Evolutionary conservation across 2,113 vertebrate species (phyloP), one percentile per base, ranked within the genome.

Genomic region (Numida meleagris): DNA sequence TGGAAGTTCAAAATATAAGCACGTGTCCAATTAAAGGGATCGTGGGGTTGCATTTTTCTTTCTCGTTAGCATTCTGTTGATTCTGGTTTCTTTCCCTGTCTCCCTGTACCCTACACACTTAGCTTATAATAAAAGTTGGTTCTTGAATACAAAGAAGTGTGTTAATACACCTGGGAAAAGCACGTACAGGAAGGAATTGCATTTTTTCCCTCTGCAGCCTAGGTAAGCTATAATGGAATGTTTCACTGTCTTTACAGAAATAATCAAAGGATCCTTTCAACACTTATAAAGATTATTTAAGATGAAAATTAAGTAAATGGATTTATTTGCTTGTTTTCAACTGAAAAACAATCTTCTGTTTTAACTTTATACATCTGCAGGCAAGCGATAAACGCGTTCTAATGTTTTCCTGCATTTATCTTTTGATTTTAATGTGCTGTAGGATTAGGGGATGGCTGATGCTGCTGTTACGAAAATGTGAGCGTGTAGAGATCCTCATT

Each of bases 381-480:
- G 70, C 88, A 86, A 94, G 91, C 25, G 95, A 95, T 97, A 97
- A 96, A 95, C 95, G 81, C 70, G 42, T 92, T 95, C 91, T 86
- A 95, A 90, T 81, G 66, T 96, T 94, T 93, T 94, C 40, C 86
- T 84, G 86, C 90, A 95, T 95, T 90, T 95, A 86, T 96, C 89
- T 91, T 89, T 62, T 61, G 34, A 55, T 97, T 96, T 93, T 78
- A 93, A 94, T 70, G 79, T 74, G 87, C 73, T 45, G 70, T 91
- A 86, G 91, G 92, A 97, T 97, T 94, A 96, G 93, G 80, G 88
- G 78, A 90, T 86, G 86, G 92, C 95, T 96, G 96, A 91, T 96
- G 88, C 81, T 93, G 92, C 96, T 0, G 18, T 82, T 94, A 80
- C 7, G 9, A 88, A 93, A 96, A 95, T 90, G 94, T 89, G 89